These are phyloP conservation scores for Heteractis magnifica DNA, from an alignment of 92 coral and sea anemone genomes.

Conservation along the genomic window DNA sequence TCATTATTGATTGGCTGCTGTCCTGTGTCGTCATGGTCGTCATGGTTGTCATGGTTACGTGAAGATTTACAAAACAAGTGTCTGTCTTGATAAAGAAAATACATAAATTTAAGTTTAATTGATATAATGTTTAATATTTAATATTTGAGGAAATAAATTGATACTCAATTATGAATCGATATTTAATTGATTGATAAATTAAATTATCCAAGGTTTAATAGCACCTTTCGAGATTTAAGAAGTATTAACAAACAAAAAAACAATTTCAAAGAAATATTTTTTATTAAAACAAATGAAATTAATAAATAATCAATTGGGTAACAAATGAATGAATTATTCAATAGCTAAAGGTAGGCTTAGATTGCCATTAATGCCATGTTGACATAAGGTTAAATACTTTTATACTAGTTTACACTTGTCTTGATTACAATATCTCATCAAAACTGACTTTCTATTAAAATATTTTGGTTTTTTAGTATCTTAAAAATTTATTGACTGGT, in stretches of 20 bases:
- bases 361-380: too few species aligned
- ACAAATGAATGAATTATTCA: background rate
- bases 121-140: too few species aligned
- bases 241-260: background rate
- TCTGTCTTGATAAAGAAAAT: background rate
- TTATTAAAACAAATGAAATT: background rate
- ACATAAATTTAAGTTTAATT: background rate
- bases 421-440: background rate
- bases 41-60: slow-evolving; percentile 25
- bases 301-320: background rate
- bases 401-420: background rate
- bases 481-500: background rate
- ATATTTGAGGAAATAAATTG: background rate
- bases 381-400: too few species aligned
- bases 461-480: background rate
- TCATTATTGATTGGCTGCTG: slow-evolving; percentile 10
- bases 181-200: background rate
- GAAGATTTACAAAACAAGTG: background rate
- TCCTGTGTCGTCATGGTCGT: slow-evolving; percentile 5
- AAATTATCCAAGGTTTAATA: background rate
- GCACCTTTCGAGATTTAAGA: background rate
- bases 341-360: background rate
- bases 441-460: background rate
- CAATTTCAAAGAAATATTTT: background rate
- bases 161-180: background rate